Base-by-base conservation (phyloP, 2,888 invertebrate species). In the Hydrotaea diabolus region DNA sequence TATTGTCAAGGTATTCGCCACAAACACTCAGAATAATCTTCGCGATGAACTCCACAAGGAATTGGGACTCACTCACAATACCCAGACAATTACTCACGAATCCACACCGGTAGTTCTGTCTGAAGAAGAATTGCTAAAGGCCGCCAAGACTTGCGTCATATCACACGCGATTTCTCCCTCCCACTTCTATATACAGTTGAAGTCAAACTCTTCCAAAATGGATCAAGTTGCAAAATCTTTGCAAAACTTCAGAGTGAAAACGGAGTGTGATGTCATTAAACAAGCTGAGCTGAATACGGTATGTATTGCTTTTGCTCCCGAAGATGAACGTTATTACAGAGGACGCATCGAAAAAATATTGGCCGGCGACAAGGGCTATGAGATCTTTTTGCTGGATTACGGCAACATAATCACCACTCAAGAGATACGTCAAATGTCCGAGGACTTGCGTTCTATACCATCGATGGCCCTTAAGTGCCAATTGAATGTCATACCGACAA, bases 321-420 rank as follows among this genome's bases (percentile, higher is more conserved):
- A 95, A 8, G 97, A 98, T 90, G 95, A 95, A 23, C 94, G 94
- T 86, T 99, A 98, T 97, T 98, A 98, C 92, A 94, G 98, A 85
- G 98, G 97, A 0, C 82, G 80, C 19, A 83, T 91, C 2, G 82
- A 88, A 8, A 94, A 95, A 88, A 95, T 98, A 5, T 93, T 97
- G 31, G 96, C 96, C 87, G 94, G 96, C 0, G 94, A 96, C 0
- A 93, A 94, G 2, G 95, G 96, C 49, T 95, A 94, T 0, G 95
- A 96, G 0, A 95, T 96, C 0, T 94, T 95, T 17, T 95, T 96
- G 87, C 93, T 96, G 11, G 95, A 96, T 90, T 95, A 94, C 88
- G 96, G 96, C 5, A 95, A 95, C 88, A 93, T 93, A 0, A 93
- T 94, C 0, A 91, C 93, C 1, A 93, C 94, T 0, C 93, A 92